Percentiles rank a stretch among this genome's conserved stretches.
phyloP scores from a whole-genome alignment of 2,113 vertebrate genomes.

The Nestor notabilis region DNA sequence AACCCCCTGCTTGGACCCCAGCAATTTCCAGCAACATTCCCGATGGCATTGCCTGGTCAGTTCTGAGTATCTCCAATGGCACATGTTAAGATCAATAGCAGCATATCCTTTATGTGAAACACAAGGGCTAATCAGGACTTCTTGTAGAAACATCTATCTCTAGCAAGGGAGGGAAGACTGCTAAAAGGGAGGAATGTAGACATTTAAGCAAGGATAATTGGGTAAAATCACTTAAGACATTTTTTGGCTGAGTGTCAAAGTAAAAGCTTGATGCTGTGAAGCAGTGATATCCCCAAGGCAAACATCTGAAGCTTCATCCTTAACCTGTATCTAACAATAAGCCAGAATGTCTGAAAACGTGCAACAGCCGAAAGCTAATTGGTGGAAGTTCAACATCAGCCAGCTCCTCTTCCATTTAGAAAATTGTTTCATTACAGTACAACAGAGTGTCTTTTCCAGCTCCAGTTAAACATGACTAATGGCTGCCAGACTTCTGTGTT shows the following conservation, averaged over 20 bases:
- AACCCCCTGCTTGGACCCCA: accelerated
- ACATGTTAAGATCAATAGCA: neutral
- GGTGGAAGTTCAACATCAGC: neutral
- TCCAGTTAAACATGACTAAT: neutral
- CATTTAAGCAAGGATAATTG: neutral
- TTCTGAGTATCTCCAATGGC: neutral
- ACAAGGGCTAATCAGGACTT: neutral
- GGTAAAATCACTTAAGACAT: neutral
- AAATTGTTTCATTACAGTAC: neutral
- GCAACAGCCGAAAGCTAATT: neutral
- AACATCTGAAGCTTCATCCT: neutral
- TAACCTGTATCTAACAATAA: neutral
- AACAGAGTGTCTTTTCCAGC: neutral
- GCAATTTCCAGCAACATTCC: accelerated
- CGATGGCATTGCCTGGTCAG: neutral
- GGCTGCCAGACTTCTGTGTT: neutral
- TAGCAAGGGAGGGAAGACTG: neutral
- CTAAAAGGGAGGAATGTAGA: neutral
- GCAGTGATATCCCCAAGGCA: neutral
- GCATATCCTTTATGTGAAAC: neutral
- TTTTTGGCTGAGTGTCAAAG: neutral
- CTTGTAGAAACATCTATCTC: neutral
- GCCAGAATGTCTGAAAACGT: neutral
- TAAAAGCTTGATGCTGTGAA: neutral
- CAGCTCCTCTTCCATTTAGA: neutral